Evolutionary conservation across 2,888 invertebrate genomes (phyloP).

Genomic region (Drosophila monieri): DNA sequence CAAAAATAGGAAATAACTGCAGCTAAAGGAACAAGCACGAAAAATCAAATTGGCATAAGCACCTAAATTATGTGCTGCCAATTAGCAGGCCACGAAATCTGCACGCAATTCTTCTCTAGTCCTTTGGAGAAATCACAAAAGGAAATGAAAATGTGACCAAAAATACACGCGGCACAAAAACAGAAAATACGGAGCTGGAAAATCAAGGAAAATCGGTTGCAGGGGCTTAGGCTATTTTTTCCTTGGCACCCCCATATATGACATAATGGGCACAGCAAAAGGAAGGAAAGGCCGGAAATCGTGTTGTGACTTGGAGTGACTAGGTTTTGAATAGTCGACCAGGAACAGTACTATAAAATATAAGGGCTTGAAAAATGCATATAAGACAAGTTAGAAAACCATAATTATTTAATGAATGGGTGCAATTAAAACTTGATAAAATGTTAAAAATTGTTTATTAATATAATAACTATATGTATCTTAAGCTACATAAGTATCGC

Average conservation of each 20-base stretch:
- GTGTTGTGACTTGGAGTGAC: constrained; percentile 5
- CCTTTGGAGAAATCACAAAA: constrained; percentile 21
- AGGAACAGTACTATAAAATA: background rate
- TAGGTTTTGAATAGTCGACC: background rate
- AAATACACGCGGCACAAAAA: constrained; percentile 39
- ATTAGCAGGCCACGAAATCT: constrained; percentile 69
- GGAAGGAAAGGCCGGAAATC: constrained; percentile 9
- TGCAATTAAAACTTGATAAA: background rate
- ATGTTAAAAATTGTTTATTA: background rate
- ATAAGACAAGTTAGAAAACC: background rate
- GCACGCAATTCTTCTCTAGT: constrained; percentile 59
- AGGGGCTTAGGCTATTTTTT: constrained; percentile 25
- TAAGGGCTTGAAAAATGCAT: too few species aligned
- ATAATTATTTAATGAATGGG: background rate
- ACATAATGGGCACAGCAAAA: constrained; percentile 34
- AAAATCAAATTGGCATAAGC: constrained; percentile 72
- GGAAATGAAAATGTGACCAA: constrained; percentile 51
- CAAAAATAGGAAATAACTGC: constrained; percentile 20
- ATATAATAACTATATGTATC: too few species aligned
- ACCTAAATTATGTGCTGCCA: constrained; percentile 79
- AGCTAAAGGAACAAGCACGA: constrained; percentile 42
- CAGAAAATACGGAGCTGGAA: constrained; percentile 18
- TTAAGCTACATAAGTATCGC: too few species aligned
- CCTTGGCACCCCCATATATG: constrained; percentile 29
- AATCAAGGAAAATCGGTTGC: constrained; percentile 27